These are phyloP conservation scores for Anoncus sp. DNA, from an alignment of 2,888 invertebrate genomes.

Conservation along the genomic window DNA sequence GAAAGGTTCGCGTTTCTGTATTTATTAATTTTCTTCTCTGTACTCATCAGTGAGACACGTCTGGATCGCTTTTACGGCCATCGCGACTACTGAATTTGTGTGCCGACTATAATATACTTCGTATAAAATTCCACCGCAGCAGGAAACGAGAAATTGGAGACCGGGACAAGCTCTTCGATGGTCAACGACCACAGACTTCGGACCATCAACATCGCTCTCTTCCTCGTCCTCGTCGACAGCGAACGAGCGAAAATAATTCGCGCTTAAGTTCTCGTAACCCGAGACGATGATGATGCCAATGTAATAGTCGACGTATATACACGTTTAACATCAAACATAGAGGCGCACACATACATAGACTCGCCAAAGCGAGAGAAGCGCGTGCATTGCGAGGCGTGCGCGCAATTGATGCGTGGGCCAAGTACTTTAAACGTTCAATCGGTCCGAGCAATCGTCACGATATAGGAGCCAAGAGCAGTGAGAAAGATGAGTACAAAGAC, in stretches of 20 bases:
- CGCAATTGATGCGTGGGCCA: constrained; percentile 73
- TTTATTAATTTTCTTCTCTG: too few relatives aligned
- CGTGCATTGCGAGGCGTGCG: constrained; percentile 56
- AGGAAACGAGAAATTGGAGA: constrained; percentile 61
- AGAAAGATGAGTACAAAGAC: constrained; percentile 22
- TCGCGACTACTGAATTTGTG: background rate
- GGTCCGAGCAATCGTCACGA: constrained; percentile 72
- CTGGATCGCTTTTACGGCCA: background rate
- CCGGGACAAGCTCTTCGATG: constrained; percentile 45
- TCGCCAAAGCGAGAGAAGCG: constrained; percentile 30
- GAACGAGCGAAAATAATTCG: constrained; percentile 55
- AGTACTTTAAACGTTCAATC: constrained; percentile 75
- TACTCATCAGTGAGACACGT: background rate
- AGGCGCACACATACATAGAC: background rate
- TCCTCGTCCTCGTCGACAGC: constrained; percentile 33
- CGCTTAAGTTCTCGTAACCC: constrained; percentile 58
- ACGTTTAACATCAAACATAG: constrained; percentile 3
- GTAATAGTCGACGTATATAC: constrained; percentile 18
- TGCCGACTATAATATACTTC: constrained; percentile 1
- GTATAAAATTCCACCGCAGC: constrained; percentile 36
- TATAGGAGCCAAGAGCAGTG: constrained; percentile 59
- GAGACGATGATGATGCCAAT: constrained; percentile 52
- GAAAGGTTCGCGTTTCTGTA: too few relatives aligned
- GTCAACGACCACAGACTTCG: constrained; percentile 47
- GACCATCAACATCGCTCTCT: constrained; percentile 40